phyloP scores from a whole-genome alignment of 2,113 vertebrate species.

The Tor tambroides region DNA sequence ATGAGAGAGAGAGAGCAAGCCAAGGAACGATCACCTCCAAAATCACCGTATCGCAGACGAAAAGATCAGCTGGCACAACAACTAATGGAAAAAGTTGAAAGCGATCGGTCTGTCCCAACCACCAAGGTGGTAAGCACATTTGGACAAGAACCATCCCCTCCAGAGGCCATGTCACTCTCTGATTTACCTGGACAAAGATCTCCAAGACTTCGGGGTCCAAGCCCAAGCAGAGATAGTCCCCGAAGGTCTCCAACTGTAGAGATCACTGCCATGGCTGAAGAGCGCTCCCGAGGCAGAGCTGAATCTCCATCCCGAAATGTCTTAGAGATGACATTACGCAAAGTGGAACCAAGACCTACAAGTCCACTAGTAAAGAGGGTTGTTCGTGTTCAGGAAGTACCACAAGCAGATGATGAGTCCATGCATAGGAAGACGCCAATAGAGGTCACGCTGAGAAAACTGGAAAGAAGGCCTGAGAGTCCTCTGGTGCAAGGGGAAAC shows the following conservation, averaged over 20 bases:
- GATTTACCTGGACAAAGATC: slow-evolving; percentile 75
- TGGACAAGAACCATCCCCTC: slow-evolving; percentile 59
- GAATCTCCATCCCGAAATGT: slow-evolving; percentile 69
- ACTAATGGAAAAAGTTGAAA: slow-evolving; percentile 52
- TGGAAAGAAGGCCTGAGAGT: slow-evolving; percentile 76
- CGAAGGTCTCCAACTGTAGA: slow-evolving; percentile 71
- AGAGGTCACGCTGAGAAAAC: slow-evolving; percentile 67
- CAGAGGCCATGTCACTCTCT: slow-evolving; percentile 73
- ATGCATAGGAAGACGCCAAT: slow-evolving; percentile 69
- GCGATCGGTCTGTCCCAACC: slow-evolving; percentile 56
- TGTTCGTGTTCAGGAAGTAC: slow-evolving; percentile 69
- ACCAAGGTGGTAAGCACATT: slow-evolving; percentile 53
- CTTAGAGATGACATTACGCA: slow-evolving; percentile 70
- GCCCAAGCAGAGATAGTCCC: slow-evolving; percentile 69
- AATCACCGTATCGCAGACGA: slow-evolving; percentile 54
- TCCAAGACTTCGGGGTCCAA: slow-evolving; percentile 65
- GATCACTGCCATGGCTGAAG: slow-evolving; percentile 53
- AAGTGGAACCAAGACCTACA: slow-evolving; percentile 73
- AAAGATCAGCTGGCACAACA: slow-evolving; percentile 55
- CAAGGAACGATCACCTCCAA: slow-evolving; percentile 50
- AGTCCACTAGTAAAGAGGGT: slow-evolving; percentile 77
- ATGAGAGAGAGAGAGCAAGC: slow-evolving; percentile 63
- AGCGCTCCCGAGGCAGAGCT: slow-evolving; percentile 59
- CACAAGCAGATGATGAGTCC: slow-evolving; percentile 63
- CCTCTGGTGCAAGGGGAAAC: slow-evolving; percentile 72